These are phyloP conservation scores for Malurus splendens DNA, from an alignment of 2,797 vertebrate species.

Conservation along the genomic window DNA sequence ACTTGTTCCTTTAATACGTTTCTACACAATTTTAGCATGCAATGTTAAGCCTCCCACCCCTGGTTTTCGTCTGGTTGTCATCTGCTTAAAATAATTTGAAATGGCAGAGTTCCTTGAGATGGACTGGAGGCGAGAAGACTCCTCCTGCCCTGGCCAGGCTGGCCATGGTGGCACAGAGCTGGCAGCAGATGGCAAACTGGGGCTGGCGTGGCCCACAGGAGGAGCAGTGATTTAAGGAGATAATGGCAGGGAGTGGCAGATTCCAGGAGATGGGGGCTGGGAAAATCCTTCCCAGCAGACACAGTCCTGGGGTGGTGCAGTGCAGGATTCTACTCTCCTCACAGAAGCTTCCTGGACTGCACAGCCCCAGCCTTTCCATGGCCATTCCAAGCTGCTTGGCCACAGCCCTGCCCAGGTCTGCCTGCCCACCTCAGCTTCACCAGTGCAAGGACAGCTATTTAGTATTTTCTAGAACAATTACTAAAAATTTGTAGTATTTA, in stretches of 20 bases:
- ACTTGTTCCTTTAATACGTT: too few relatives aligned
- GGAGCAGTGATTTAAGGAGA: neutral
- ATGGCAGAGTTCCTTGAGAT: too few relatives aligned
- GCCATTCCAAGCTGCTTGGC: rapidly evolving
- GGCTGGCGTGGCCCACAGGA: neutral
- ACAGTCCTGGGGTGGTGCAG: too few relatives aligned
- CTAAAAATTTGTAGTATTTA: neutral
- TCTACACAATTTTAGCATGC: too few relatives aligned
- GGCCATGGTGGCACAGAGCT: too few relatives aligned
- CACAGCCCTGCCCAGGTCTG: neutral
- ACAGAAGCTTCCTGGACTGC: rapidly evolving
- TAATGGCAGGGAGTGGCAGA: neutral
- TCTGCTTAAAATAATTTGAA: too few relatives aligned
- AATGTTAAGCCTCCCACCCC: too few relatives aligned
- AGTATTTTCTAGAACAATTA: neutral
- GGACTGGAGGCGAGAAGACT: too few relatives aligned
- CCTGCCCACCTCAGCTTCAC: neutral
- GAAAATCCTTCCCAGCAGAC: neutral
- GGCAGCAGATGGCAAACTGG: too few relatives aligned
- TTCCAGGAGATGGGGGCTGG: neutral
- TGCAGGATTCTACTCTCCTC: neutral
- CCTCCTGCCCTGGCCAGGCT: too few relatives aligned
- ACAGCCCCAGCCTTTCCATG: neutral
- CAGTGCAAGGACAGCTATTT: neutral
- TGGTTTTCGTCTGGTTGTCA: too few relatives aligned